A percentile compares a stretch with the other conserved stretches of the same genome.
phyloP scores from a whole-genome alignment of 2,888 invertebrate species.

The Lumbricus terrestris region DNA sequence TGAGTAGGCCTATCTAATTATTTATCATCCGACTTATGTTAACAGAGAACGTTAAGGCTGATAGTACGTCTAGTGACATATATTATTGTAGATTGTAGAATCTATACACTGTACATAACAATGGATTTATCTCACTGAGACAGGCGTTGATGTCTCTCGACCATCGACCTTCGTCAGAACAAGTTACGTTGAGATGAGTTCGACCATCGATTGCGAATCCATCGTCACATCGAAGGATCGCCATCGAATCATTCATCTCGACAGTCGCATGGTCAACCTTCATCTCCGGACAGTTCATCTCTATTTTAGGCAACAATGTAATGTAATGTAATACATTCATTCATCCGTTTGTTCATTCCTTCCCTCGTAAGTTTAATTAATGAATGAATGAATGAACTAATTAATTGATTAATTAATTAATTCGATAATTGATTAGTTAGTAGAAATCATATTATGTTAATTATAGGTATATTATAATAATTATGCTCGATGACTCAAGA shows the following conservation, averaged over 20 bases:
- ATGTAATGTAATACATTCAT: too few species aligned
- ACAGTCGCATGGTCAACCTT: background rate
- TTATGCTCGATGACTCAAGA: too few species aligned
- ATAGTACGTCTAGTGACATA: background rate
- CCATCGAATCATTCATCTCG: background rate
- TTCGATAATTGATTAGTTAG: too few species aligned
- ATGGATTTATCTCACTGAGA: background rate
- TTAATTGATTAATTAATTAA: too few species aligned
- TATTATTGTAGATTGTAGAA: too few species aligned
- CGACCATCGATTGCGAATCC: background rate
- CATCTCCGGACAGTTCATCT: background rate
- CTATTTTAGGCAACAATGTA: background rate
- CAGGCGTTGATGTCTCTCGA: background rate
- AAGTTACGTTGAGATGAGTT: background rate
- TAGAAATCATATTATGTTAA: too few species aligned
- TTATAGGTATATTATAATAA: too few species aligned
- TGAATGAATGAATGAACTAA: too few species aligned
- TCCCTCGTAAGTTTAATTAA: too few species aligned
- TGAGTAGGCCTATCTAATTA: background rate
- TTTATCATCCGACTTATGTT: background rate
- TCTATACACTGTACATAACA: too few species aligned
- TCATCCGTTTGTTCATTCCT: too few species aligned
- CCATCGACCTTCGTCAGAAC: background rate
- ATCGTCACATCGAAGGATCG: background rate
- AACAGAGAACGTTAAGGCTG: too few species aligned